Evolutionary conservation across 2,888 invertebrate species (phyloP), one percentile per base, ranked within the genome.

Genomic region (Melanophora roralis): DNA sequence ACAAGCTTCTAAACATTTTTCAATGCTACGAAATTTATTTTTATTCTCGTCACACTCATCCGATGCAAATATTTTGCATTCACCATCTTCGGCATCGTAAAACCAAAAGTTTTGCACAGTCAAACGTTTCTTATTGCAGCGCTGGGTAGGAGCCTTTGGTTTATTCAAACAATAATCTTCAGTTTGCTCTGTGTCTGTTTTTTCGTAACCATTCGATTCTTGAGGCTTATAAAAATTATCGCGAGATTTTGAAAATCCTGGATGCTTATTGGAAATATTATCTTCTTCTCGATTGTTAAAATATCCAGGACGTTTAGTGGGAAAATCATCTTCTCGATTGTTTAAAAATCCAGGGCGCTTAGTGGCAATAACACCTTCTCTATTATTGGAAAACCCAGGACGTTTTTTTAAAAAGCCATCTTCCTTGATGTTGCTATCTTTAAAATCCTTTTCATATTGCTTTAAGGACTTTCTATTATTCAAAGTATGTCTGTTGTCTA

Each of bases 51-150:
- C 88, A 36, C 88, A 88, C 55, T 84, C 84, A 68, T 88, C 86
- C 11, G 88, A 82, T 11, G 88, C 88, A 27, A 88, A 88, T 36
- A 88, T 73, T 82, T 86, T 86, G 12, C 88, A 88, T 40, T 85
- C 79, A 16, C 81, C 82, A 76, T 86, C 85, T 0, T 84, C 85
- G 16, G 86, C 85, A 72, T 88, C 88, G 67, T 86, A 88, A 73
- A 86, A 88, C 88, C 88, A 88, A 72, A 77, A 88, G 34, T 88
- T 88, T 3, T 84, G 76, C 0, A 83, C 40, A 1, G 83, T 57
- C 0, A 84, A 77, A 16, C 68, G 49, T 11, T 27, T 36, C 3
- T 81, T 84, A 23, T 83, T 47, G 36, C 88, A 88, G 0, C 78
- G 84, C 0, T 53, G 23, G 1, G 12, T 0, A 0, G 60, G 60